Conservation (phyloP, 2,113 vertebrate genomes). For the Tachuris rubrigastra region DNA sequence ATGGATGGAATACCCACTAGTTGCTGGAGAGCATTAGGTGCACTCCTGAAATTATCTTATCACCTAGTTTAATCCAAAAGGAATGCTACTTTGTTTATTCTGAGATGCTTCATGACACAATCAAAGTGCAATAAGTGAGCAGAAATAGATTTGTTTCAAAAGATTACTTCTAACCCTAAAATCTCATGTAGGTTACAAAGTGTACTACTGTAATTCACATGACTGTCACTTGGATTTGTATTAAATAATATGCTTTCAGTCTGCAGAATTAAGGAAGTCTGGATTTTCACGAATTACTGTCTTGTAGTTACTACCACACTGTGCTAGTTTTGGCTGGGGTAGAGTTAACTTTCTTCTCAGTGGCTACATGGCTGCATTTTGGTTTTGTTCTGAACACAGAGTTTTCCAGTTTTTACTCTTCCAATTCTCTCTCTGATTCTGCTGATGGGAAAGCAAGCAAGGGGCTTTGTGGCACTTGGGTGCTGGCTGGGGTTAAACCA, state of each 20-base stretch:
- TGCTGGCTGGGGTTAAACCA: background rate
- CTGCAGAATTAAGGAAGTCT: background rate
- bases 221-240: background rate
- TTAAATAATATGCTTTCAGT: background rate
- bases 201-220: background rate
- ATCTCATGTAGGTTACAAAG: background rate
- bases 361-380: background rate
- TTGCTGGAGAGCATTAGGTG: background rate
- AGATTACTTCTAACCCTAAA: background rate
- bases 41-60: background rate
- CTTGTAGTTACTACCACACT: background rate
- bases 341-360: background rate
- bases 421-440: background rate
- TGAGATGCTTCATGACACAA: background rate
- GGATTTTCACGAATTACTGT: background rate
- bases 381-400: background rate
- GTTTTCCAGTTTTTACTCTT: background rate
- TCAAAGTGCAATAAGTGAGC: background rate
- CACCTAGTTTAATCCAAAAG: background rate
- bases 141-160: background rate
- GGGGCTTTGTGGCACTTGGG: background rate
- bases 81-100: background rate
- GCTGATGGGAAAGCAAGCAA: background rate
- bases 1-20: background rate
- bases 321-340: background rate